Evolutionary conservation across 2,797 vertebrate genomes (phyloP).

Genomic region (Anabacerthia variegaticeps): DNA sequence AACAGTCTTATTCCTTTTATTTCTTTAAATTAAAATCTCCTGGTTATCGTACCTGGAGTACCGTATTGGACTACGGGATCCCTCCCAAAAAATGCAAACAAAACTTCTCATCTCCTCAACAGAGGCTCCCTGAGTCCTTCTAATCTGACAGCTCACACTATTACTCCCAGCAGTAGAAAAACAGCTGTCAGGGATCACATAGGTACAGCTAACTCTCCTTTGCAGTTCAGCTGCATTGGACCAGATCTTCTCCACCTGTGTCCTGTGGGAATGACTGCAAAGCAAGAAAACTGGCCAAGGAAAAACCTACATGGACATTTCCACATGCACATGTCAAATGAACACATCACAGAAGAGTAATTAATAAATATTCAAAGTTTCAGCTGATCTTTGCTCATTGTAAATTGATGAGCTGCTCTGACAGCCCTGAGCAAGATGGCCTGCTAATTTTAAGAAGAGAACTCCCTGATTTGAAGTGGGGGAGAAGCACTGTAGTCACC

Average conservation of each 20-base stretch:
- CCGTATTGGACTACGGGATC: neutral
- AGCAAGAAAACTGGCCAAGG: neutral
- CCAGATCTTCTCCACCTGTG: neutral
- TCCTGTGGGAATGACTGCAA: neutral
- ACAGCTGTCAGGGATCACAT: neutral
- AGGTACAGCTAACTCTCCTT: neutral
- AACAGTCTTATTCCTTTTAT: neutral
- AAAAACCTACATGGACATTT: rapidly evolving
- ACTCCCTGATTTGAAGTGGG: neutral
- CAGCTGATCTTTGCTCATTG: neutral
- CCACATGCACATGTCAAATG: neutral
- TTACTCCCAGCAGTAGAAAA: neutral
- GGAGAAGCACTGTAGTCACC: neutral
- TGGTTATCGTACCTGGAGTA: neutral
- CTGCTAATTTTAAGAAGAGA: neutral
- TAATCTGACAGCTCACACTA: neutral
- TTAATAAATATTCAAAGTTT: neutral
- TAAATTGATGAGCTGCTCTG: neutral
- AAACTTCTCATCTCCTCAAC: neutral
- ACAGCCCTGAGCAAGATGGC: neutral
- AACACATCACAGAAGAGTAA: neutral
- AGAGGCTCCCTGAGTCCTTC: neutral
- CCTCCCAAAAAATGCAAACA: neutral
- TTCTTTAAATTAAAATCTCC: constrained; percentile 41
- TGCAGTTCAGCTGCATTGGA: neutral